Evolutionary conservation across 1,140 invertebrate genomes (phyloP), one percentile per base, ranked within the genome.

Genomic region (Brachionus koreanus): DNA sequence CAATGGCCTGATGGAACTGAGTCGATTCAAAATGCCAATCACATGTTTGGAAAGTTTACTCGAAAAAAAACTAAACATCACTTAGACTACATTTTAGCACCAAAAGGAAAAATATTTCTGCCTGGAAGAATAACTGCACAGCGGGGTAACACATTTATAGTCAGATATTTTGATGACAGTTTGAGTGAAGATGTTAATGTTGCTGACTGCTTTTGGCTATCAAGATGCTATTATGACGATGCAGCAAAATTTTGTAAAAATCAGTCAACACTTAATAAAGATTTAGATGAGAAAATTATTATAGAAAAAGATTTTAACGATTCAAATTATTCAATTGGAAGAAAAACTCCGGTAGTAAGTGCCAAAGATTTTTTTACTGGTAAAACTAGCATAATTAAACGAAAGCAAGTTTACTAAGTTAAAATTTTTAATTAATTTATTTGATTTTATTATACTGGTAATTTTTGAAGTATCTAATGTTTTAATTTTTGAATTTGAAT

Each of bases 11-110:
- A 85, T 42, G 85, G 84, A 12, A 77, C 83, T 0, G 69, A 79
- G 33, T 52, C 83, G 19, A 83, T 83, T 65, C 86, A 87, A 83
- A 81, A 83, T 19, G 83, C 76, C 1, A 83, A 84, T 61, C 84
- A 85, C 77, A 86, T 87, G 37, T 87, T 87, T 84, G 85, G 86
- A 65, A 84, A 84, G 5, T 84, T 84, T 25, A 86, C 83, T 5
- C 83, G 84, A 0, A 79, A 83, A 39, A 83, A 83, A 29, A 16
- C 79, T 1, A 83, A 86, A 29, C 19, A 79, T 16, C 67, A 82
- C 29, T 84, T 84, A 16, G 83, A 84, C 29, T 83, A 83, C 67
- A 83, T 86, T 1, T 79, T 86, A 23, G 86, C 86, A 10, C 83
- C 83, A 3, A 82, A 84, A 7, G 82, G 76, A 16, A 77, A 83